Evolutionary conservation across 2,888 invertebrate genomes (phyloP), one percentile per base, ranked within the genome.

Genomic region (Thalpophila matura): DNA sequence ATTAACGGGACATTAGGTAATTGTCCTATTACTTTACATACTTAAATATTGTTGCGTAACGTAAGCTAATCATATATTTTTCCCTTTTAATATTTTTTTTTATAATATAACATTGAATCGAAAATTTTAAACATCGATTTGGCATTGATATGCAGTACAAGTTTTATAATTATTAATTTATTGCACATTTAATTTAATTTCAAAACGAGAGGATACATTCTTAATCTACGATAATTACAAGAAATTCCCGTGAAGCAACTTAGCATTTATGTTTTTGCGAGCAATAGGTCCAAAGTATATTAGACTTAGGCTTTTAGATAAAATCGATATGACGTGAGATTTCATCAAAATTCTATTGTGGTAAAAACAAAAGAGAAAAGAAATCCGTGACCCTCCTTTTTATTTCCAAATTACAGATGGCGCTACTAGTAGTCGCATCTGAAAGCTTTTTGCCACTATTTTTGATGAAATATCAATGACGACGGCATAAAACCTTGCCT

Each of bases 71-170:
- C 60, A 47, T 57, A 58, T 50, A 58, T 61, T 73, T 55, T 63
- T 67, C 50, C 43, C 29, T 54, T 67, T 63, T 45, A 54, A n/a
- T n/a, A n/a, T n/a, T 61, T 62, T 22, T 64, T 40, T 40, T 42
- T 70, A 59, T 61, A 61, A 9, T 62, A 53, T 62, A 65, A 80
- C 61, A 69, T 68, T 70, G 59, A 70, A 79, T 80, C 74, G 74
- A 77, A 80, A 67, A 74, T 88, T 86, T 83, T 83, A 90, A 88
- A 88, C 86, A 85, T 89, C 86, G 85, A 87, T 91, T 92, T 93
- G 91, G 91, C 90, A 89, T 92, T 91, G 93, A 93, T 93, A 94
- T 94, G 94, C 92, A 87, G 86, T 86, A 88, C 82, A 82, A 71
- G 83, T 83, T 81, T 83, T 83, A 82, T 87, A 86, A 83, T 85